Evolutionary conservation across 1,140 invertebrate genomes (phyloP).

Genomic region (Rhizoglyphus robini): DNA sequence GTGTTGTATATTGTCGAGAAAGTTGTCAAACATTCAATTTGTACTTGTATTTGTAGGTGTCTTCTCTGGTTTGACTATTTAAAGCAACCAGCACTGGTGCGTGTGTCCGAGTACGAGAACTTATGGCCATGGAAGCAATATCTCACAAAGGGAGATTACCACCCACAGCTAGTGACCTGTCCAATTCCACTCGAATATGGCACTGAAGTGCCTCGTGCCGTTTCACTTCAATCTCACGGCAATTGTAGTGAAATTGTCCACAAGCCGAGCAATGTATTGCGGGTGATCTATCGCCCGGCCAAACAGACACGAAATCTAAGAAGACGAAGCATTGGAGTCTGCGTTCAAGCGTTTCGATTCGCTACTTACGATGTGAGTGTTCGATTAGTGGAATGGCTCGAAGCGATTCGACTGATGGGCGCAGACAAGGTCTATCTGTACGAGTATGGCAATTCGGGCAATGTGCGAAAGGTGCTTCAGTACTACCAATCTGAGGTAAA

Average conservation of each 20-base stretch:
- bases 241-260: conserved; percentile 43
- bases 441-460: conserved; percentile 42
- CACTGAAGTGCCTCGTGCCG: conserved; percentile 54
- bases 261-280: background rate
- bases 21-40: no score
- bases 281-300: no score
- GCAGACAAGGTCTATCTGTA: conserved; percentile 50
- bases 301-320: no score
- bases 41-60: no score
- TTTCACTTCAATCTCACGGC: conserved; percentile 59
- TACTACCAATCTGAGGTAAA: conserved; percentile 40
- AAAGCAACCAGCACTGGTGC: conserved; percentile 59
- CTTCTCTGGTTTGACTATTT: conserved; percentile 77
- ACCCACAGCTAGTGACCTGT: conserved; percentile 76
- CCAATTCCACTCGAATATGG: conserved; percentile 44
- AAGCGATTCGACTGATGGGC: conserved; percentile 47
- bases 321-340: conserved; percentile 42
- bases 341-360: conserved; percentile 54
- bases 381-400: conserved; percentile 50
- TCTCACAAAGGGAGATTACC: conserved; percentile 74
- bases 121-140: conserved; percentile 69
- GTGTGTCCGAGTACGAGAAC: conserved; percentile 64
- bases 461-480: conserved; percentile 40
- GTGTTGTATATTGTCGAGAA: no score
- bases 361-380: conserved; percentile 41